These are phyloP conservation scores for Psittacus erithacus DNA, from an alignment of 2,113 vertebrate genomes.

Conservation along the genomic window DNA sequence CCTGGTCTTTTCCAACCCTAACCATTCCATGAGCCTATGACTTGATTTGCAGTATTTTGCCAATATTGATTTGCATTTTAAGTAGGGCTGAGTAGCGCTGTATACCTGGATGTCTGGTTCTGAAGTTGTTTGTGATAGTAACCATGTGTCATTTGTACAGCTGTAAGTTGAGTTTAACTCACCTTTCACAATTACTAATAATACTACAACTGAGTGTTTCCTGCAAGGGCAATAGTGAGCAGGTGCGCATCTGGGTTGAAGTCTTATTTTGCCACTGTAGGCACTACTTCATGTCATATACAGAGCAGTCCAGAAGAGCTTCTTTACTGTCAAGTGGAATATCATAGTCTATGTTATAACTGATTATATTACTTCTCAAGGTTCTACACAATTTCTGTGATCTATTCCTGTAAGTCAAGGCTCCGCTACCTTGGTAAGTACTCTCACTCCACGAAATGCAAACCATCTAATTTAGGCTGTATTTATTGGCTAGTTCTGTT, in stretches of 20 bases:
- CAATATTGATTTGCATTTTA: background rate
- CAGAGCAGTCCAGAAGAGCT: background rate
- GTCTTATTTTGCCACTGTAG: background rate
- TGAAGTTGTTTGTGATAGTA: background rate
- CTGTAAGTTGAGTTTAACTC: background rate
- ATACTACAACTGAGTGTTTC: background rate
- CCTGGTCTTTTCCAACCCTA: background rate
- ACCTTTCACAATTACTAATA: background rate
- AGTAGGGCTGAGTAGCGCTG: background rate
- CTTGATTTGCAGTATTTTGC: background rate
- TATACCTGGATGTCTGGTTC: background rate
- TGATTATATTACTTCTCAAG: background rate
- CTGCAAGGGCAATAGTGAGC: background rate
- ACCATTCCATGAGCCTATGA: background rate
- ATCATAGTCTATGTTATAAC: background rate
- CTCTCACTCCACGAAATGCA: background rate
- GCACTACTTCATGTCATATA: background rate
- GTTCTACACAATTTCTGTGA: background rate
- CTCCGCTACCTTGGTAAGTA: background rate
- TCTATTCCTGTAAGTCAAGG: background rate
- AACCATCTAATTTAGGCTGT: fast-evolving
- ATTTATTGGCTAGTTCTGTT: background rate
- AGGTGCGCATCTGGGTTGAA: background rate
- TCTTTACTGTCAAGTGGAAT: background rate
- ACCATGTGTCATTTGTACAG: background rate